Conservation (phyloP, 2,797 vertebrate genomes). For the Myoxocephalus aenaeus region DNA sequence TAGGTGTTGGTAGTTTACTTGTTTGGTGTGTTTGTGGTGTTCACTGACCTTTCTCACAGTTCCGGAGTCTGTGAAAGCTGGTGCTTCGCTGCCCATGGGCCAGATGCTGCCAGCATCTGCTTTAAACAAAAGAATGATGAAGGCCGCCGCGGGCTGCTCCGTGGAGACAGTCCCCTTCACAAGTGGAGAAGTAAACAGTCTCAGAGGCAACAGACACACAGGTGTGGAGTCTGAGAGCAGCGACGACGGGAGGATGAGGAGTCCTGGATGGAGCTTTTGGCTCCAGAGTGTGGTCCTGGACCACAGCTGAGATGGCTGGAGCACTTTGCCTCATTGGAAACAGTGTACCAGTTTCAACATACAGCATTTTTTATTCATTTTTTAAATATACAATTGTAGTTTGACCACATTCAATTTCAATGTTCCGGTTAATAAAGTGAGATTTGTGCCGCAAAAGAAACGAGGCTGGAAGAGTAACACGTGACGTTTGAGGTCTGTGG, state of each 20-base stretch:
- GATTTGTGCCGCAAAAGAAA: not conserved
- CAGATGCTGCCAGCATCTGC: constrained; percentile 5
- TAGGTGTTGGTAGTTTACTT: not conserved
- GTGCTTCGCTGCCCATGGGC: constrained; percentile 76
- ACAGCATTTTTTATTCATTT: too few relatives aligned
- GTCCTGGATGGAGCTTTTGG: constrained; percentile 36
- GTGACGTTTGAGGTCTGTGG: not conserved
- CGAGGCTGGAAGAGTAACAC: not conserved
- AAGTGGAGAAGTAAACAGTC: not conserved
- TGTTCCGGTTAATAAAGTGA: not conserved
- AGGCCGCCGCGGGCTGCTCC: not conserved
- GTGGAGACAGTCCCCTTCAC: not conserved
- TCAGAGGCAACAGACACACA: constrained; percentile 27
- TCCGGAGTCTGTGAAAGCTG: constrained; percentile 73
- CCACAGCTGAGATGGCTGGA: not conserved
- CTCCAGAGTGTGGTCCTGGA: not conserved
- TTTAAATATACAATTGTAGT: not conserved
- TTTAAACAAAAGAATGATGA: not conserved
- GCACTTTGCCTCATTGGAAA: not conserved
- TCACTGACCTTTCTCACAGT: constrained; percentile 77
- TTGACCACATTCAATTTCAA: not conserved
- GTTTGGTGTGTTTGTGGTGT: not conserved
- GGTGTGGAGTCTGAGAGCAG: constrained; percentile 37
- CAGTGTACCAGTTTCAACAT: not conserved
- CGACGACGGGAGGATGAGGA: not conserved